Evolutionary conservation across 92 coral and sea anemone genomes (phyloP).

Genomic region (Zoanthus gigantus): DNA sequence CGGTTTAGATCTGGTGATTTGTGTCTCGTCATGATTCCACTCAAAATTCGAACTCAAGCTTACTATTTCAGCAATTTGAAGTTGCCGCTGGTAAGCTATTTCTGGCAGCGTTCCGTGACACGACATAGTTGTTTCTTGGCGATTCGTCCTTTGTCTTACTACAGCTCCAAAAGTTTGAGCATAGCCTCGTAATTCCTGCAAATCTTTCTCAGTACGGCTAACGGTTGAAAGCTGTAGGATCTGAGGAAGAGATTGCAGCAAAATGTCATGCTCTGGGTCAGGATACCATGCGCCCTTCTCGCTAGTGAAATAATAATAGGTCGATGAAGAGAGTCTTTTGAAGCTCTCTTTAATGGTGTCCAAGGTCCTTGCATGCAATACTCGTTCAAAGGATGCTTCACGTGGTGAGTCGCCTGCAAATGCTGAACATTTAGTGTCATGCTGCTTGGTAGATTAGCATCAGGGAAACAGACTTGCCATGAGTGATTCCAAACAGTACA

Average conservation of each 20-base stretch:
- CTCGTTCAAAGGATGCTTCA: not conserved
- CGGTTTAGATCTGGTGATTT: too few species aligned
- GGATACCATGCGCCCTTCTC: not conserved
- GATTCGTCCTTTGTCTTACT: conserved; percentile 43
- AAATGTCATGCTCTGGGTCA: not conserved
- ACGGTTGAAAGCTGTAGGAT: not conserved
- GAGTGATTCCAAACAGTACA: not conserved
- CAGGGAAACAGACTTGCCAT: not conserved
- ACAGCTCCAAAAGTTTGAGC: conserved; percentile 44
- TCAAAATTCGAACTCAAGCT: too few species aligned
- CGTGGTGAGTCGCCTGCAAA: not conserved
- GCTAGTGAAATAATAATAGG: not conserved
- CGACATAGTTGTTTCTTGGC: conserved; percentile 53
- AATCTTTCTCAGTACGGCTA: not conserved
- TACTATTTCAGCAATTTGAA: not conserved
- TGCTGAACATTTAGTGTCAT: not conserved
- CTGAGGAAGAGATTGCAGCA: not conserved
- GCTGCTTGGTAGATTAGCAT: not conserved
- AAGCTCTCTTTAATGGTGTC: not conserved
- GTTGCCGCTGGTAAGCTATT: conserved; percentile 22
- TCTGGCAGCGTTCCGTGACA: conserved; percentile 52
- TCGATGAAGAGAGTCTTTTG: not conserved
- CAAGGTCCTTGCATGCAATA: not conserved
- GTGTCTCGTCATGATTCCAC: too few species aligned
- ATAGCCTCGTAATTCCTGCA: not conserved